Base-by-base conservation (phyloP, 2,797 vertebrate genomes). In the Erithacus rubecula region DNA sequence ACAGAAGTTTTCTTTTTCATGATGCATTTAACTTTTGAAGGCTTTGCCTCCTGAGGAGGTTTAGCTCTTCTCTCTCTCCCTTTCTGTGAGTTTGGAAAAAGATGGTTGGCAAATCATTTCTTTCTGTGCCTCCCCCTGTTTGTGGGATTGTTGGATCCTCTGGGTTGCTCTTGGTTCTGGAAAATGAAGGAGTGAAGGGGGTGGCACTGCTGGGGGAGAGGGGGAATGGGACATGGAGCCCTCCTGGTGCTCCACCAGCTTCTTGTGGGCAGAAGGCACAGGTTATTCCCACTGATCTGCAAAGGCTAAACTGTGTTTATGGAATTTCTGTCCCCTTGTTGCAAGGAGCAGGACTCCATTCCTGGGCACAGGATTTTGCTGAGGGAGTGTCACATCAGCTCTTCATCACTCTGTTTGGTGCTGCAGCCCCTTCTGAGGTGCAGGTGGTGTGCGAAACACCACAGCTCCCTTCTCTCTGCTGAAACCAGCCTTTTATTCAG, bases 1-100 rank as follows among this genome's bases (percentile, higher is more conserved):
- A 78, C 72, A 70, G 76, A 96, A 95, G 79, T 95, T 96, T 95
- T 78, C 80, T 75, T 94, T 95, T 95, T 93, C 91, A 67, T 94
- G 94, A 95, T 70, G 83, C 79, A 91, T 94, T 94, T 92, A 92
- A 89, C 82, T 91, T 86, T 62, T 75, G 65, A 95, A 92, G 83
- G 55, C 58, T 95, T 75, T 91, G 43, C 53, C 53, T 96, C 59
- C 36, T 36, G 5, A 59, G 59, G 60, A 87, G 43, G 13, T 24
- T 75, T 18, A 30, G 36, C 39, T 87, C 23, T 62, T 83, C n/a
- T n/a, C 23, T 41, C 34, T 55, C 58, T 84, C 32, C 15, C 6
- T 67, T 81, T 36, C 59, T 59, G 2, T 0, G 3, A 63, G 67
- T 69, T 72, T 1, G 5, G 52, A 53, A 59, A 89, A 83, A 39